phyloP scores from a whole-genome alignment of 2,888 invertebrate species.

The Netelia inedita region DNA sequence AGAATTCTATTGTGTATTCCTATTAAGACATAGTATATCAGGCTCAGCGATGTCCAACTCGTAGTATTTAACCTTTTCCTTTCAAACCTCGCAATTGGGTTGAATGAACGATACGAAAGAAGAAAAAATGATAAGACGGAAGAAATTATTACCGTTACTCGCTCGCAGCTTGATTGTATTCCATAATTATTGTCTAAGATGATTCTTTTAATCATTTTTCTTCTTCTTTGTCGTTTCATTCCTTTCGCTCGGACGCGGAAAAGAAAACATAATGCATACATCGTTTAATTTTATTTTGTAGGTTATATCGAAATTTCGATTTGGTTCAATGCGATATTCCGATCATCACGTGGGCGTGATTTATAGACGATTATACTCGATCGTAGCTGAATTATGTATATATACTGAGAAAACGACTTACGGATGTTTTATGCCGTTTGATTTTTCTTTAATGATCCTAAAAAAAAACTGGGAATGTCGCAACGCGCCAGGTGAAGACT shows the following conservation, averaged over 20 bases:
- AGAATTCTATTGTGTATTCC: background rate
- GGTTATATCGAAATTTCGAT: slow-evolving; percentile 17
- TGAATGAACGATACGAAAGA: slow-evolving; percentile 8
- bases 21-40: background rate
- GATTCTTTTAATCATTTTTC: slow-evolving; percentile 62
- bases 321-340: background rate
- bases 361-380: slow-evolving; percentile 17
- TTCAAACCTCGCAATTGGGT: slow-evolving; percentile 15
- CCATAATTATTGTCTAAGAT: slow-evolving; percentile 71
- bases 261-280: slow-evolving; percentile 40
- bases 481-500: background rate
- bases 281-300: background rate
- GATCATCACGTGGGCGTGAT: background rate
- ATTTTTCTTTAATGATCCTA: background rate
- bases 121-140: slow-evolving; percentile 17
- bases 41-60: background rate
- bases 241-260: slow-evolving; percentile 10
- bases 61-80: background rate
- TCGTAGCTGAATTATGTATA: slow-evolving; percentile 11
- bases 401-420: slow-evolving; percentile 15
- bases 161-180: slow-evolving; percentile 68
- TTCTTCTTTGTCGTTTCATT: slow-evolving; percentile 30
- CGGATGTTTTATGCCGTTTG: slow-evolving; percentile 12
- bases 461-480: background rate
- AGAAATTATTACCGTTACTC: slow-evolving; percentile 54